Percentiles rank a stretch among this genome's conserved stretches.
Evolutionary conservation across 2,888 invertebrate genomes (phyloP).

Genomic region (Apamea anceps): DNA sequence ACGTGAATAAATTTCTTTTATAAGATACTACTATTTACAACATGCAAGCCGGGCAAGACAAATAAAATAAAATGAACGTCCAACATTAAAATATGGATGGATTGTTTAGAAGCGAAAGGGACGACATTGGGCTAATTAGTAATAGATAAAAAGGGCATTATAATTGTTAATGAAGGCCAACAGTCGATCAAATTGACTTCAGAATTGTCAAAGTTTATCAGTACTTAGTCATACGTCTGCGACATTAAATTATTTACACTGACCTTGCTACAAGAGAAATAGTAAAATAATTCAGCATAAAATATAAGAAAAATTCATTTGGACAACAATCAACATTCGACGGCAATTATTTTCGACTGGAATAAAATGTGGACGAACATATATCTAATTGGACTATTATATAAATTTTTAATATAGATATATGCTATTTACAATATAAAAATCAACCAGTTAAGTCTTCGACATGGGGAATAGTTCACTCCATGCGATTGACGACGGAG

Average conservation of each 20-base stretch:
- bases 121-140: constrained; percentile 79
- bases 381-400: constrained; percentile 87
- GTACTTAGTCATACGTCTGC: constrained; percentile 43
- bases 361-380: constrained; percentile 89
- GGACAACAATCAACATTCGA: constrained; percentile 86
- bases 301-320: constrained; percentile 81
- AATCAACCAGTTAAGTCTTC: constrained; percentile 77
- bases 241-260: constrained; percentile 60
- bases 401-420: constrained; percentile 81
- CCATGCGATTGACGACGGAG: constrained; percentile 62
- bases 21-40: constrained; percentile 86
- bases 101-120: constrained; percentile 84
- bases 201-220: constrained; percentile 69
- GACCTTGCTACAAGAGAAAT: constrained; percentile 74
- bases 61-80: constrained; percentile 84
- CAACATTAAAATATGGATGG: constrained; percentile 87
- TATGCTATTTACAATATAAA: constrained; percentile 84
- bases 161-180: constrained; percentile 79
- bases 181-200: constrained; percentile 80
- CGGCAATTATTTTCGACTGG: constrained; percentile 87
- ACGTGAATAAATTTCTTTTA: constrained; percentile 82
- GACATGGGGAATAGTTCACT: constrained; percentile 64
- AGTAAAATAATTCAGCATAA: constrained; percentile 76
- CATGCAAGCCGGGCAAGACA: constrained; percentile 88
- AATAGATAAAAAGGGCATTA: constrained; percentile 71